Conservation (phyloP, 2,888 invertebrate genomes). For the Tachina grossa region DNA sequence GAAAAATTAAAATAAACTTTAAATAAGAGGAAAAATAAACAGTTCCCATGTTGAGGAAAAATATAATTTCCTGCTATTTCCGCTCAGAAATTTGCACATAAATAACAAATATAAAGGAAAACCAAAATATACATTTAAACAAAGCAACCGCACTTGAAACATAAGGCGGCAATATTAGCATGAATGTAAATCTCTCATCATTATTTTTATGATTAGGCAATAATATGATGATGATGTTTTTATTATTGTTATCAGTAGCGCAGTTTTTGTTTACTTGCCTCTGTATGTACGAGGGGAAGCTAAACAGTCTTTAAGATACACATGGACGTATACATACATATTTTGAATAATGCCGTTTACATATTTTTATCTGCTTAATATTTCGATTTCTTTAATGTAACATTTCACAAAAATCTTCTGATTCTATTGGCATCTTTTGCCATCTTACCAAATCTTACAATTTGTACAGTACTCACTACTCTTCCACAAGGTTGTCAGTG, state of each 20-base stretch:
- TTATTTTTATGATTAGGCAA: not conserved
- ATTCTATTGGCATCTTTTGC: too few species aligned
- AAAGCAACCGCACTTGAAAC: constrained; percentile 23
- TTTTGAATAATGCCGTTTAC: too few species aligned
- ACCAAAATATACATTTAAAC: constrained; percentile 22
- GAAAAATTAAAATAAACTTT: not conserved
- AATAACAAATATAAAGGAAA: not conserved
- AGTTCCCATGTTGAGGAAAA: constrained; percentile 48
- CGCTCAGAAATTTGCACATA: constrained; percentile 14
- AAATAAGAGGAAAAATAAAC: not conserved
- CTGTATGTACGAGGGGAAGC: too few species aligned
- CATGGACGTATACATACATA: too few species aligned
- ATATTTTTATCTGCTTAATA: too few species aligned
- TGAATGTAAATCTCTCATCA: not conserved
- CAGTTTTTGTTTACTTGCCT: not conserved
- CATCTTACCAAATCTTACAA: too few species aligned
- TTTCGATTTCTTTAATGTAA: too few species aligned
- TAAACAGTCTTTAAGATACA: too few species aligned
- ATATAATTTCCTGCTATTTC: constrained; percentile 62
- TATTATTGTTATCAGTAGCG: not conserved
- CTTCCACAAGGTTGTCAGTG: too few species aligned
- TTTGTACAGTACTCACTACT: too few species aligned
- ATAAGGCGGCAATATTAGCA: not conserved
- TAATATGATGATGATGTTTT: not conserved
- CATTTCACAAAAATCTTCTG: too few species aligned